Percentiles rank a stretch among this genome's conserved stretches.
Conservation (phyloP, 2,797 vertebrate genomes). For the Epinephelus malabaricus region DNA sequence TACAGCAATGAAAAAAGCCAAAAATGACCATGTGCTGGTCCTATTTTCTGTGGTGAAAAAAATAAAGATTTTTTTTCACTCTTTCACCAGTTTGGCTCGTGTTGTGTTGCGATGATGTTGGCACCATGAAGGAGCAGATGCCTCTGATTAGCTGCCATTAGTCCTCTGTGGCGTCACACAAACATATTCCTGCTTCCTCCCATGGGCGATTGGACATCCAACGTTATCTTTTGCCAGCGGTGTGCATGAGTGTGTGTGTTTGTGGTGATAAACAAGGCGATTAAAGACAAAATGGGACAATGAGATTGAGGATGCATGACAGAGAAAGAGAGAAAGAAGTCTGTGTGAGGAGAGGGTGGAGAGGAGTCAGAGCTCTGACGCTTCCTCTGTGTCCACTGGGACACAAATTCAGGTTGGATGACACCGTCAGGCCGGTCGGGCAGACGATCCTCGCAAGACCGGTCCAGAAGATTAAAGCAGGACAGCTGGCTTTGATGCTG, state of each 20-base stretch:
- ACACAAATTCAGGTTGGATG: conserved; percentile 45
- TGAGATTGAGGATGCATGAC: conserved; percentile 33
- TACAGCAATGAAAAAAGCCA: conserved; percentile 27
- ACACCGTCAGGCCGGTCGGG: conserved; percentile 13
- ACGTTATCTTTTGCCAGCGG: conserved; percentile 47
- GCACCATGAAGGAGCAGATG: conserved; percentile 70
- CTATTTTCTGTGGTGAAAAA: conserved; percentile 37
- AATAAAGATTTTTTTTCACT: conserved; percentile 28
- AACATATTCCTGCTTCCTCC: conserved; percentile 70
- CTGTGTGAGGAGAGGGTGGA: conserved; percentile 7
- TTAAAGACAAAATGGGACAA: conserved; percentile 54
- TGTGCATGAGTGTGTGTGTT: conserved; percentile 2
- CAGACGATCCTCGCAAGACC: conserved; percentile 48
- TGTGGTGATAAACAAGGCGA: conserved; percentile 58
- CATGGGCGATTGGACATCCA: conserved; percentile 47
- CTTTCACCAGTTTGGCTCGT: conserved; percentile 52
- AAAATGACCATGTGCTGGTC: conserved; percentile 51
- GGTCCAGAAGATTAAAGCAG: conserved; percentile 65
- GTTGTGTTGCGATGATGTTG: conserved; percentile 58
- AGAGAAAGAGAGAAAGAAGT: conserved; percentile 23
- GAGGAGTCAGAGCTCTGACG: conserved; percentile 13
- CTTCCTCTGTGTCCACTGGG: conserved; percentile 24
- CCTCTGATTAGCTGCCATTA: conserved; percentile 77
- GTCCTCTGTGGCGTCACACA: conserved; percentile 63
- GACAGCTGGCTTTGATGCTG: conserved; percentile 62